A percentile compares a stretch with the other conserved stretches of the same genome.
Conservation (phyloP, 30 jellyfish, hydroid and myxozoan species). For the Aurelia sp. region DNA sequence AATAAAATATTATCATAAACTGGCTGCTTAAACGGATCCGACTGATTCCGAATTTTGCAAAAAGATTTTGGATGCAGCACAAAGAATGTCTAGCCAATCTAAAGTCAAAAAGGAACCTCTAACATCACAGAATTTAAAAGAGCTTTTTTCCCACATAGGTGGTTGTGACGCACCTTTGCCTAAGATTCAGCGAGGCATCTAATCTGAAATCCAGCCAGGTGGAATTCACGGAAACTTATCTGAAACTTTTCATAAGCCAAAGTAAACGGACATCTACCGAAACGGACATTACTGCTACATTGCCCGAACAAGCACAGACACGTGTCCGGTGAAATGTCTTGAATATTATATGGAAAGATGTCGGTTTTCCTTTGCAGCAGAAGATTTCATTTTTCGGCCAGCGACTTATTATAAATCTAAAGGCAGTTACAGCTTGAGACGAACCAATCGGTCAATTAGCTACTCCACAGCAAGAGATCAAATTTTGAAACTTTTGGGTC, state of each 20-base stretch:
- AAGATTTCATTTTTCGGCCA: background rate
- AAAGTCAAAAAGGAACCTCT: conserved; percentile 12
- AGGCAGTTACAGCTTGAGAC: background rate
- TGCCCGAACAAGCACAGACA: conserved; percentile 3
- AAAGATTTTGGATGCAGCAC: background rate
- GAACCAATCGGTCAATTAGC: background rate
- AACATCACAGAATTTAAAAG: background rate
- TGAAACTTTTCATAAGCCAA: conserved; percentile 5
- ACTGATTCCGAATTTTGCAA: no score
- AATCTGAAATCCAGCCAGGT: conserved; percentile 2
- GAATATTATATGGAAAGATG: background rate
- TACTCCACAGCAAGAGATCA: conserved; percentile 15
- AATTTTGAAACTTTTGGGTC: background rate
- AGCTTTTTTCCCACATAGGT: conserved; percentile 9
- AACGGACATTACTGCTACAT: background rate
- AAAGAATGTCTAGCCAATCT: conserved; percentile 5
- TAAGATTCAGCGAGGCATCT: conserved; percentile 1
- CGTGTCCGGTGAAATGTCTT: background rate
- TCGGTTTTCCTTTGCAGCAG: background rate
- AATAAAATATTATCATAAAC: no score
- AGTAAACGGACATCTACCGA: conserved; percentile 5
- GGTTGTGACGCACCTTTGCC: conserved; percentile 13
- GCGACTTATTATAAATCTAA: conserved; percentile 4
- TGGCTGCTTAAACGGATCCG: no score
- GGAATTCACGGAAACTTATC: conserved; percentile 8